Base-by-base conservation (phyloP, 2,797 vertebrate genomes). In the Parauchenoglanis ngamensis region DNA sequence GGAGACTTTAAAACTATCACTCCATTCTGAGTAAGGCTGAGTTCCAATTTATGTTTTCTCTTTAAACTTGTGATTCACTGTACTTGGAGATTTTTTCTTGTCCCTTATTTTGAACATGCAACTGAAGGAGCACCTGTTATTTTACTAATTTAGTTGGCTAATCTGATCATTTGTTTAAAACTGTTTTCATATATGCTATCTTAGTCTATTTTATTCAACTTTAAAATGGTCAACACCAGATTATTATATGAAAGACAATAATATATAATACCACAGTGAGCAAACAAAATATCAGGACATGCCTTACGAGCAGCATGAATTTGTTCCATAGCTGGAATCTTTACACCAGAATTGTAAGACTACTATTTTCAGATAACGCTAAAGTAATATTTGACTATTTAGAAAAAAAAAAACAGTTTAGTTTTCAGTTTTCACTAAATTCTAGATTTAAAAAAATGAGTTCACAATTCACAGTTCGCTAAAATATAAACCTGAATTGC, bases 391-490 rank as follows among this genome's bases (percentile, higher is more conserved):
- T 80, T 79, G 19, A 40, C 52, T 78, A 78, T 54, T 54, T 77
- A 1, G 6, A 54, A 76, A 68, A 68, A 73, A 21, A 40, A 40
- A 40, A 40, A 40, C 2, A 40, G 40, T 4, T 40, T 40, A 40
- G 40, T 40, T 40, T 40, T 40, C 15, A 59, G 19, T 4, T 81
- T 17, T 81, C 40, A 65, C 59, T 81, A 81, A 81, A 49, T 40
- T 46, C 6, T 46, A n/a, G 59, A 63, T 46, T 44, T 40, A 40
- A 63, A 19, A n/a, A 57, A 57, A 79, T 3, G 19, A 54, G 31
- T 79, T 79, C 8, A 79, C 12, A 49, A 35, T 80, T 80, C 57
- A 80, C 57, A 63, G 78, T 63, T 80, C 23, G 17, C 12, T 59
- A 59, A 59, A 79, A 59, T 59, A 59, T 59, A 25, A 79, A 79